phyloP scores from a whole-genome alignment of 2,888 invertebrate species.

The Andrena praecox region DNA sequence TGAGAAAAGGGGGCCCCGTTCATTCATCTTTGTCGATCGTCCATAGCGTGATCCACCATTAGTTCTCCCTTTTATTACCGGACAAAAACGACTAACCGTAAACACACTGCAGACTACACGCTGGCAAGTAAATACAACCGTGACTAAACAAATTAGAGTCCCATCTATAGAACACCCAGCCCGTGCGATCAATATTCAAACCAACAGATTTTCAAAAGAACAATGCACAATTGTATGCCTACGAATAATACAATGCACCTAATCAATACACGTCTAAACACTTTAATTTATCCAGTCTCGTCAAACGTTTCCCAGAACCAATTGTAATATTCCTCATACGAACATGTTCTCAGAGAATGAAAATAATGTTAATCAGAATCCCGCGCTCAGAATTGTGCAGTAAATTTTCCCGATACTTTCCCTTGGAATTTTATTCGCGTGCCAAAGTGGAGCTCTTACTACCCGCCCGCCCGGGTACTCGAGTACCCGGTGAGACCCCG shows the following conservation, averaged over 20 bases:
- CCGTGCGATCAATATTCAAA: too few relatives aligned
- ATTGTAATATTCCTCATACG: not conserved
- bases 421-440: too few relatives aligned
- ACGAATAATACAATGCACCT: too few relatives aligned
- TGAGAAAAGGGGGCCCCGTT: constrained; percentile 20
- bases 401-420: not conserved
- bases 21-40: constrained; percentile 55
- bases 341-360: not conserved
- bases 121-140: not conserved
- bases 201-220: too few relatives aligned
- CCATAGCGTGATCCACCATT: constrained; percentile 36
- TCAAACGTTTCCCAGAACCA: not conserved
- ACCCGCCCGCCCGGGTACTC: too few relatives aligned
- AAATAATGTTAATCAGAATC: not conserved
- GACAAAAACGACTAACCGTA: not conserved
- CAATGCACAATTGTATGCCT: too few relatives aligned
- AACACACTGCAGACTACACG: not conserved
- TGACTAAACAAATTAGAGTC: too few relatives aligned
- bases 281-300: not conserved
- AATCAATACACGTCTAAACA: too few relatives aligned
- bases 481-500: too few relatives aligned
- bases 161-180: too few relatives aligned
- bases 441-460: too few relatives aligned
- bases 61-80: constrained; percentile 12
- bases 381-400: not conserved